Evolutionary conservation across 23 tunicate species (phyloP).

Genomic region (Botrylloides violaceus): DNA sequence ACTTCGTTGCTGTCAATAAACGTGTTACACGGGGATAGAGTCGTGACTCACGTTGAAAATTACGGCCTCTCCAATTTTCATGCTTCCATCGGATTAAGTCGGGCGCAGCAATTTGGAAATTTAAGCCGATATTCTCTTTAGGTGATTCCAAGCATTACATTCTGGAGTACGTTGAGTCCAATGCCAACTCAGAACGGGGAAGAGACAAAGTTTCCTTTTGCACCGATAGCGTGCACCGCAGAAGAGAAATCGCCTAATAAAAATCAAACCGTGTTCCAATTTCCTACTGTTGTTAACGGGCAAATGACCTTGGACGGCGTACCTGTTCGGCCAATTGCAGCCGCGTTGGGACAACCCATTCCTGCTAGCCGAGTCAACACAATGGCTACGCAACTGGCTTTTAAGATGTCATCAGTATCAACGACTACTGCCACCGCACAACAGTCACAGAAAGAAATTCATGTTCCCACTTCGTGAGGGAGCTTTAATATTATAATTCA

Average conservation of each 20-base stretch:
- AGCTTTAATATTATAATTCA: too few relatives aligned
- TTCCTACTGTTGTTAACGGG: slow-evolving; percentile 77
- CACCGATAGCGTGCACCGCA: background rate
- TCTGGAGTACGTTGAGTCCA: slow-evolving; percentile 90
- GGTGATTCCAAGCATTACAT: slow-evolving; percentile 97
- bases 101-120: too few relatives aligned
- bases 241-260: background rate
- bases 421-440: slow-evolving; percentile 29
- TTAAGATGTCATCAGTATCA: slow-evolving; percentile 57
- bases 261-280: slow-evolving; percentile 49
- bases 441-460: slow-evolving; percentile 30
- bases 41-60: too few relatives aligned
- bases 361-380: slow-evolving; percentile 79
- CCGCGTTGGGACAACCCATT: slow-evolving; percentile 90
- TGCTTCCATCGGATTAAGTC: too few relatives aligned
- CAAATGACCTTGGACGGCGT: slow-evolving; percentile 85
- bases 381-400: slow-evolving; percentile 71
- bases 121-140: slow-evolving; percentile 9
- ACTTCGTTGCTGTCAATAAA: too few relatives aligned
- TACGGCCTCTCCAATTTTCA: too few relatives aligned
- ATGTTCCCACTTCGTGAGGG: slow-evolving; percentile 30
- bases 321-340: slow-evolving; percentile 89
- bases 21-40: too few relatives aligned
- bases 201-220: slow-evolving; percentile 17
- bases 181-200: slow-evolving; percentile 30